phyloP scores from a whole-genome alignment of 2,888 invertebrate genomes.

The Hyposoter dolosus region DNA sequence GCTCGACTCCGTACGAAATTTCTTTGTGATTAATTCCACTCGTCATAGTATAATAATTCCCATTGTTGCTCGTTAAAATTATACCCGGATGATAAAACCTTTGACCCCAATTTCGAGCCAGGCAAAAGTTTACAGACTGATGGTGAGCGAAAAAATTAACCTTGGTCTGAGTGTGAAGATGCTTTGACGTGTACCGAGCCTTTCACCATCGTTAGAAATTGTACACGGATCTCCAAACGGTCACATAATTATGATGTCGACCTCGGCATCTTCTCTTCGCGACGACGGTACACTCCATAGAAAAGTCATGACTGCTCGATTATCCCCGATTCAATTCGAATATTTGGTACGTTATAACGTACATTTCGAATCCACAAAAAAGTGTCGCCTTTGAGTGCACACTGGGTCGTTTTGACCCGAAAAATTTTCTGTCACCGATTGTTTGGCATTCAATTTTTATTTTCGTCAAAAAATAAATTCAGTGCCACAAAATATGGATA shows the following conservation, averaged over 20 bases:
- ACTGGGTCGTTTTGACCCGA: too few relatives aligned
- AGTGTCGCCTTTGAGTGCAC: too few relatives aligned
- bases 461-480: too few relatives aligned
- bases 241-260: conserved; percentile 77
- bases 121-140: background rate
- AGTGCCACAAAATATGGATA: too few relatives aligned
- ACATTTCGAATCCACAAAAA: too few relatives aligned
- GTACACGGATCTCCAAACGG: conserved; percentile 74
- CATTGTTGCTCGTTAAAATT: background rate
- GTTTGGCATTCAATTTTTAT: too few relatives aligned
- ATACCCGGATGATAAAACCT: background rate
- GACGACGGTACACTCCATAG: conserved; percentile 1
- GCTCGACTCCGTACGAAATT: background rate
- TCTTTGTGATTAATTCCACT: background rate
- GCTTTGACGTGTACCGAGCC: conserved; percentile 30
- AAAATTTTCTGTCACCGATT: too few relatives aligned
- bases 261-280: conserved; percentile 31
- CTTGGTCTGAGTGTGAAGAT: conserved; percentile 3
- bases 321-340: background rate
- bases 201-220: conserved; percentile 42
- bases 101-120: background rate
- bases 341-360: background rate
- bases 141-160: background rate
- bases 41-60: background rate
- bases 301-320: background rate